Conservation (phyloP, 2,113 vertebrate genomes). For the Pimephales promelas region DNA sequence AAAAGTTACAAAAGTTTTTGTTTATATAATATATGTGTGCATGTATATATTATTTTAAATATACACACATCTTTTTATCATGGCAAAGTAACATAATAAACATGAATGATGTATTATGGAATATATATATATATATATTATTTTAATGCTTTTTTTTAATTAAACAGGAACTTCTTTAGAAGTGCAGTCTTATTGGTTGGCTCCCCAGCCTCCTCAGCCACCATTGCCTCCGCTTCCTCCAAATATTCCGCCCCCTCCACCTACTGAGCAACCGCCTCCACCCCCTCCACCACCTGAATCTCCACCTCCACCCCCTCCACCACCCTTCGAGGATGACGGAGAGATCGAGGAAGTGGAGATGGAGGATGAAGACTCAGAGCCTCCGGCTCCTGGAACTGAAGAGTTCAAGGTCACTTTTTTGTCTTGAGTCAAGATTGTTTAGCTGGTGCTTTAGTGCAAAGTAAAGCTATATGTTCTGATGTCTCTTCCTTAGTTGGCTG, state of each 20-base stretch:
- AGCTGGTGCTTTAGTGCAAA: not conserved
- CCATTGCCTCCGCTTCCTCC: conserved; percentile 78
- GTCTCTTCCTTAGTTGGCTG: conserved; percentile 58
- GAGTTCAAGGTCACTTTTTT: conserved; percentile 60
- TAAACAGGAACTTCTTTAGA: conserved; percentile 57
- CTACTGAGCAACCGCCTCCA: conserved; percentile 78
- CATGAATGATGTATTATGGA: not conserved
- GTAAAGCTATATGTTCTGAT: not conserved
- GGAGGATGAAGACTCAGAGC: conserved; percentile 93
- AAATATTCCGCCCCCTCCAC: conserved; percentile 85
- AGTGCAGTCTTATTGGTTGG: conserved; percentile 80
- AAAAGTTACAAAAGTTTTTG: too few species aligned
- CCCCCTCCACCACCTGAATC: conserved; percentile 82
- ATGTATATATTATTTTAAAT: too few species aligned
- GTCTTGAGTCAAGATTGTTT: not conserved
- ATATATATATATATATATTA: too few species aligned
- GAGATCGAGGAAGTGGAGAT: conserved; percentile 98
- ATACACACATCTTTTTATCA: not conserved
- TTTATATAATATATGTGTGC: too few species aligned
- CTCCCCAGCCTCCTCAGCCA: conserved; percentile 72
- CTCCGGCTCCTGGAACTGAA: conserved; percentile 94
- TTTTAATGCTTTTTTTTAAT: not conserved
- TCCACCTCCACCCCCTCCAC: conserved; percentile 77
- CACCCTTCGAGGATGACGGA: conserved; percentile 85
- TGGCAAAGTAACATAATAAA: not conserved